These are phyloP conservation scores for Zygothrica quintamaculata DNA, from an alignment of 2,888 invertebrate species.

Conservation along the genomic window DNA sequence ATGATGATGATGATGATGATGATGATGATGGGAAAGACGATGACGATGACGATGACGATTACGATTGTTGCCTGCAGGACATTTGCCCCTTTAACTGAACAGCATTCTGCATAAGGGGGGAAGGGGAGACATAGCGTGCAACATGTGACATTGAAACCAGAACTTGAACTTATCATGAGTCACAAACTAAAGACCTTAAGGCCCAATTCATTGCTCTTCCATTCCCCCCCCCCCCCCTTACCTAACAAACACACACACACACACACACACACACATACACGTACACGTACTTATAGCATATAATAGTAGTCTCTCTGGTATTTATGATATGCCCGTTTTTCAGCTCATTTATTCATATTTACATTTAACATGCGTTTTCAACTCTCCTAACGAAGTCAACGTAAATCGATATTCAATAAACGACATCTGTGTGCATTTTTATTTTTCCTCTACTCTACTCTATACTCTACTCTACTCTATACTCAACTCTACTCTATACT, in stretches of 20 bases:
- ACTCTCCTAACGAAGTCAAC: conserved; percentile 69
- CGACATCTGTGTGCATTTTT: conserved; percentile 81
- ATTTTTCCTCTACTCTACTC: neutral
- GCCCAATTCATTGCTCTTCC: too few relatives aligned
- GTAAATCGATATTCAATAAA: conserved; percentile 83
- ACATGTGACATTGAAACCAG: conserved; percentile 79
- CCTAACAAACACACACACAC: too few relatives aligned
- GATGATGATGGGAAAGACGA: conserved; percentile 32
- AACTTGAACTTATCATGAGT: conserved; percentile 32
- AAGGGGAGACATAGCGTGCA: too few relatives aligned
- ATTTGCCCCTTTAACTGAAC: conserved; percentile 10
- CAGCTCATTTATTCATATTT: conserved; percentile 79
- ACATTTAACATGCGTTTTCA: conserved; percentile 74
- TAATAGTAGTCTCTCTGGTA: conserved; percentile 13
- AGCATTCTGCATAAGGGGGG: conserved; percentile 18
- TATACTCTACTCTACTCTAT: neutral
- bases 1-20: conserved; percentile 9
- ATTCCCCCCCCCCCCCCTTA: too few relatives aligned
- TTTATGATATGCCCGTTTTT: conserved; percentile 58
- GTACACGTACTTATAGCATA: neutral
- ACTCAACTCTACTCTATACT: too few relatives aligned
- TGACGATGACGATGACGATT: conserved; percentile 3
- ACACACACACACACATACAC: neutral
- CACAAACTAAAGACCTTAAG: conserved; percentile 5
- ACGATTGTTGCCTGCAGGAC: conserved; percentile 59